Percentiles rank a stretch among this genome's conserved stretches.
These are phyloP conservation scores for Hymenopus coronatus DNA, from an alignment of 2,888 invertebrate species.

Conservation along the genomic window DNA sequence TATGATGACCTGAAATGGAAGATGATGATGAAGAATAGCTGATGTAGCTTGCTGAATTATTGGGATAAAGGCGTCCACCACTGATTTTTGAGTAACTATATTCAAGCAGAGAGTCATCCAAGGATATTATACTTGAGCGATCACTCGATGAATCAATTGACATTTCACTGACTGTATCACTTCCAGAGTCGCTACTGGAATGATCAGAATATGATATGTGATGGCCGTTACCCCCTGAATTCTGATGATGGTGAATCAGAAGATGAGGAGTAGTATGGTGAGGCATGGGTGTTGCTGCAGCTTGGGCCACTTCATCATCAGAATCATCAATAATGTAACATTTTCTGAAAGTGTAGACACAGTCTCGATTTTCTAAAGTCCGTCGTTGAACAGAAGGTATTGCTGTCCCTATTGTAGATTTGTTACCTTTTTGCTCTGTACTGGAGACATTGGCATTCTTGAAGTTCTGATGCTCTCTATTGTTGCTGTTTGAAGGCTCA, in stretches of 20 bases:
- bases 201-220: constrained; percentile 25
- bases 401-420: too few relatives aligned
- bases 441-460: not conserved
- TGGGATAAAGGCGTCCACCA: constrained; percentile 10
- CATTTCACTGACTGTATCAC: constrained; percentile 51
- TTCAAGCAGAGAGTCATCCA: constrained; percentile 50
- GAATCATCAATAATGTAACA: constrained; percentile 33
- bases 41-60: not conserved
- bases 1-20: not conserved
- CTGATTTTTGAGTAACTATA: constrained; percentile 35
- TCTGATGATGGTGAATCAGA: not conserved
- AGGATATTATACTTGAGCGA: constrained; percentile 51
- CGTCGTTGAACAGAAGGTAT: not conserved
- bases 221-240: constrained; percentile 23
- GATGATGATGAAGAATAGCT: not conserved
- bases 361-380: constrained; percentile 21
- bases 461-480: not conserved
- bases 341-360: constrained; percentile 30
- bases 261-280: constrained; percentile 1
- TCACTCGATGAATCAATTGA: constrained; percentile 53
- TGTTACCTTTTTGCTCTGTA: not conserved
- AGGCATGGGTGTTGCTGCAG: not conserved
- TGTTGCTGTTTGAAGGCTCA: not conserved
- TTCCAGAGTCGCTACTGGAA: constrained; percentile 46
- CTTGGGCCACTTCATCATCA: constrained; percentile 24